phyloP scores from a whole-genome alignment of 2,797 vertebrate genomes.

The Rhynchotus rufescens region DNA sequence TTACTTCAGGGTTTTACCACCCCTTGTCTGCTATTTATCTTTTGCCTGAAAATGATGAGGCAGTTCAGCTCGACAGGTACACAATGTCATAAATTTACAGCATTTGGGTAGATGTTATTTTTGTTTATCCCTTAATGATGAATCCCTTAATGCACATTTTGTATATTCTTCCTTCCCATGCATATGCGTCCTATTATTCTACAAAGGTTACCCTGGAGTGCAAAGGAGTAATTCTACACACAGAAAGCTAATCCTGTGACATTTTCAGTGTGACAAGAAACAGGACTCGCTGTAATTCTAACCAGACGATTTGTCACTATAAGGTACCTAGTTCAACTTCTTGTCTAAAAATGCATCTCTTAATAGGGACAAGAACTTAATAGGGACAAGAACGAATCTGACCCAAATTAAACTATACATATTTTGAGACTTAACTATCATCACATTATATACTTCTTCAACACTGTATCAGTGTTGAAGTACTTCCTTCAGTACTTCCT shows the following conservation, averaged over 20 bases:
- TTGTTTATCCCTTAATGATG: background rate
- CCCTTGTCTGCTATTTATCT: background rate
- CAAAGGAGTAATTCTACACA: background rate
- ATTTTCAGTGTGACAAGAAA: constrained; percentile 60
- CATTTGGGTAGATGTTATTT: background rate
- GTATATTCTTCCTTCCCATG: background rate
- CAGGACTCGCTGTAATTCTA: constrained; percentile 48
- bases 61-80: background rate
- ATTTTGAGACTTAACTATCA: background rate
- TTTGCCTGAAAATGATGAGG: background rate
- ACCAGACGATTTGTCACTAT: constrained; percentile 34
- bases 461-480: background rate
- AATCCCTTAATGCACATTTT: background rate
- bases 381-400: constrained; percentile 50
- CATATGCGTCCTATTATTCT: background rate
- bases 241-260: constrained; percentile 9
- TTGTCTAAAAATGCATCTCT: constrained; percentile 37
- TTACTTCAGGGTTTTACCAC: background rate
- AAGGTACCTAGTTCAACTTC: constrained; percentile 26
- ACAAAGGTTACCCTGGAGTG: background rate
- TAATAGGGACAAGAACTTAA: constrained; percentile 62
- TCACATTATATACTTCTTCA: background rate
- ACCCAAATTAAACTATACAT: constrained; percentile 46
- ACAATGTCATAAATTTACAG: background rate
- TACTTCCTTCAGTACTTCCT: constrained; percentile 24